Base-by-base conservation (phyloP, 35 echinoderm and acorn worm genomes). In the Diadema setosum region DNA sequence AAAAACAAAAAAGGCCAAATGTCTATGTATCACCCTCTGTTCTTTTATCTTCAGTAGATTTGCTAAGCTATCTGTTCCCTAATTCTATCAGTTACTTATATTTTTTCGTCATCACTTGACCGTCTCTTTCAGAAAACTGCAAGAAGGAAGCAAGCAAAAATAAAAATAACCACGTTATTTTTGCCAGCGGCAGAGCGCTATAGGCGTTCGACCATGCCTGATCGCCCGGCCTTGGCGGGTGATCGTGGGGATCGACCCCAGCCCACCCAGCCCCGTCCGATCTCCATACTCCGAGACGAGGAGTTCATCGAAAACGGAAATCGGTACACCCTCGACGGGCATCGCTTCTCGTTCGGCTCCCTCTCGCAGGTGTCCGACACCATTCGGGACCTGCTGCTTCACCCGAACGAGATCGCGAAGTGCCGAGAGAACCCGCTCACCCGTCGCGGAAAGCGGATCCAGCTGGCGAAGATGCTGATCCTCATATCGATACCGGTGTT, bases 401-500 rank as follows among this genome's bases (percentile, higher is more conserved):
- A 91, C 34, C 67, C 81, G 30, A 87, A 84, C 75, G 84, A 82
- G n/a, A 80, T 92, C 50, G 84, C 45, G 17, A 86, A 85, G 45
- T 92, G 90, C 33, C 83, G 83, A 26, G 90, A 92, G 75, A 92
- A 92, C 40, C 90, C 90, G 0, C 90, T 92, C 39, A 92, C 90
- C n/a, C 48, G 31, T 25, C 86, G 87, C 21, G 90, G 90, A 30
- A 92, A 92, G 73, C 83, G 90, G 2, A 81, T 92, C 24, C 90
- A 92, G 90, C 58, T 92, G n/a, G 90, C 90, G 14, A 92, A 92
- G 90, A 92, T 92, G 46, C 45, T 93, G 25, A 73, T 92, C 2
- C 46, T 92, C 17, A 86, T 81, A 33, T 73, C 85, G 83, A 45
- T 92, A 21, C 90, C 90, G 9, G 67, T 92, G 0, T 33, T 92